Conservation (phyloP, 2,888 invertebrate genomes). For the Dysmachus trigonus region DNA sequence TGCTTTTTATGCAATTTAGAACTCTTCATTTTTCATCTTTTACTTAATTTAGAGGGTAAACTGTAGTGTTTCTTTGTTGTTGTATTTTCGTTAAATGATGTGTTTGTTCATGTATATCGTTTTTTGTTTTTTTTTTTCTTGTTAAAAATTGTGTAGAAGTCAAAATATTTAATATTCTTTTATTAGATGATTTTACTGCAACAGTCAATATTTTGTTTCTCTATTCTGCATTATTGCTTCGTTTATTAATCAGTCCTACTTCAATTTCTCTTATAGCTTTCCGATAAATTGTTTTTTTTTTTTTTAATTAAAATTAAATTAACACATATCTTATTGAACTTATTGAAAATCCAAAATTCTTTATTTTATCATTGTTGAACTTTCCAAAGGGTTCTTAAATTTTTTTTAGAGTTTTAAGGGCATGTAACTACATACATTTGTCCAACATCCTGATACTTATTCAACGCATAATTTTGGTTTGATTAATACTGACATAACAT, state of each 20-base stretch:
- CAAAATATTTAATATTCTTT: not conserved
- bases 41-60: not conserved
- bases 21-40: not conserved
- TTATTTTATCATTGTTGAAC: not conserved
- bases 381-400: not conserved
- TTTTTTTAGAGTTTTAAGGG: not conserved
- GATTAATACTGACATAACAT: not conserved
- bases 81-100: not conserved
- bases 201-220: not conserved
- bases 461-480: not conserved
- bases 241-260: not conserved
- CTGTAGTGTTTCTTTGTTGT: not conserved
- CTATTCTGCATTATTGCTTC: not conserved
- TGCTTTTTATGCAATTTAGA: constrained; percentile 7
- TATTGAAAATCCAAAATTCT: not conserved
- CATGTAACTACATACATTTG: not conserved
- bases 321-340: not conserved
- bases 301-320: not conserved
- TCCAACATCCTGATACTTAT: not conserved
- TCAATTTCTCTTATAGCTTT: not conserved
- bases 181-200: not conserved
- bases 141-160: not conserved
- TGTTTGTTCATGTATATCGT: not conserved
- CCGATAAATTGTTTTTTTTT: not conserved
- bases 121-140: not conserved